Conservation (phyloP, 2,888 invertebrate species). For the Mongoloraphidia duomilia region DNA sequence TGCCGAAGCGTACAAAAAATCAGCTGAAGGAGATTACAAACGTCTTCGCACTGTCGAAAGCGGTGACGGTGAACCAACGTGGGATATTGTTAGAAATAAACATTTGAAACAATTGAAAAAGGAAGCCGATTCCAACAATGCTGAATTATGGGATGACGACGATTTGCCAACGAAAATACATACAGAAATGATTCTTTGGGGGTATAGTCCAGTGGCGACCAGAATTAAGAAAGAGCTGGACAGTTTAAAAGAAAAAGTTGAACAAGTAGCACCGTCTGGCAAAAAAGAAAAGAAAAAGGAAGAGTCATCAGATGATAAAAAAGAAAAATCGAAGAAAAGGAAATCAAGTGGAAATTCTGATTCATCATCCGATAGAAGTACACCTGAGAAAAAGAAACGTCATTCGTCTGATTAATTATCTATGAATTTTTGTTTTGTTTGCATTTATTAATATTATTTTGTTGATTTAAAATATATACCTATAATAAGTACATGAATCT, state of each 20-base stretch:
- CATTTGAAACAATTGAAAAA: constrained; percentile 42
- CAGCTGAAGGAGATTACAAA: constrained; percentile 56
- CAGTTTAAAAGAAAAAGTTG: constrained; percentile 31
- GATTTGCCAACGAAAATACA: constrained; percentile 57
- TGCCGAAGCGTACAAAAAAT: constrained; percentile 43
- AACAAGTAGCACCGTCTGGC: constrained; percentile 17
- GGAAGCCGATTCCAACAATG: constrained; percentile 41
- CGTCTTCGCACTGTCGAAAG: constrained; percentile 48
- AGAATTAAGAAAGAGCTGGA: constrained; percentile 46
- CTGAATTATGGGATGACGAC: constrained; percentile 45
- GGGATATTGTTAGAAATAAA: constrained; percentile 60
- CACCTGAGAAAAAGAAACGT: constrained; percentile 22
- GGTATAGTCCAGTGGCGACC: constrained; percentile 55
- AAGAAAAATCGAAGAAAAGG: constrained; percentile 18
- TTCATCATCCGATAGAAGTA: constrained; percentile 20
- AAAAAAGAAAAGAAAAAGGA: constrained; percentile 16
- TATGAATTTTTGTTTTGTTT: too few relatives aligned
- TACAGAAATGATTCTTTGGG: constrained; percentile 55
- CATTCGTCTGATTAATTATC: neutral
- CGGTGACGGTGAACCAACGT: constrained; percentile 41
- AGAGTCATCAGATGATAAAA: constrained; percentile 11
- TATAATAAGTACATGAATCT: too few relatives aligned
- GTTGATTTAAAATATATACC: too few relatives aligned
- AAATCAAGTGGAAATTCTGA: constrained; percentile 19
- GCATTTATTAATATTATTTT: too few relatives aligned